Evolutionary conservation across 1,140 invertebrate genomes (phyloP).

Genomic region (Armadillidium nasatum): DNA sequence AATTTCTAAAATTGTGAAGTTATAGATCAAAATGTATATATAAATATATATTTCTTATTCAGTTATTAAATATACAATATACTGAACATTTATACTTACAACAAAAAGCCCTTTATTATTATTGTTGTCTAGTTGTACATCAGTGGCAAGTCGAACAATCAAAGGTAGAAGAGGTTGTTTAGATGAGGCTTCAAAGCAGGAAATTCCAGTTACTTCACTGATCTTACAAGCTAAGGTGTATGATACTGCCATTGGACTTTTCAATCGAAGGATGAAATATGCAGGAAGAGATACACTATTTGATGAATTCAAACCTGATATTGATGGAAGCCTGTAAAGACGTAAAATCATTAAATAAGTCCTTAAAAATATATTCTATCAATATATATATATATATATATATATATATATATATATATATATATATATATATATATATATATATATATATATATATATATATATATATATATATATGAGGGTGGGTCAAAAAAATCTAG

Average conservation of each 20-base stretch:
- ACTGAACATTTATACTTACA: constrained; percentile 53
- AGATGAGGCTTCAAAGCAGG: constrained; percentile 61
- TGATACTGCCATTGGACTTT: constrained; percentile 80
- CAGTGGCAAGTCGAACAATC: constrained; percentile 67
- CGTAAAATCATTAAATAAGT: too few relatives aligned
- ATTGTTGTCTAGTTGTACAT: constrained; percentile 62
- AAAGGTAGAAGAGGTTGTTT: constrained; percentile 67
- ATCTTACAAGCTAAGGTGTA: constrained; percentile 66
- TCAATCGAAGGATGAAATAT: constrained; percentile 80
- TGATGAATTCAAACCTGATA: constrained; percentile 67
- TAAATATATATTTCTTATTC: too few relatives aligned
- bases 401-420: too few relatives aligned
- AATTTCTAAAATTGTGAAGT: too few relatives aligned
- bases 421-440: too few relatives aligned
- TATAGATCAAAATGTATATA: too few relatives aligned
- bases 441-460: too few relatives aligned
- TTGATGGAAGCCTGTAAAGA: constrained; percentile 62
- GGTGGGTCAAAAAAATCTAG: too few relatives aligned
- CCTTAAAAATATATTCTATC: too few relatives aligned
- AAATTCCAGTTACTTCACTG: constrained; percentile 66
- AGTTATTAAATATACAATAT: too few relatives aligned
- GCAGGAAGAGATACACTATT: constrained; percentile 86
- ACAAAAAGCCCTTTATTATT: constrained; percentile 71
- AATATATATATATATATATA: too few relatives aligned
- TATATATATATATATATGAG: too few relatives aligned